phyloP scores from a whole-genome alignment of 2,888 invertebrate genomes.

The Lottia scabra region DNA sequence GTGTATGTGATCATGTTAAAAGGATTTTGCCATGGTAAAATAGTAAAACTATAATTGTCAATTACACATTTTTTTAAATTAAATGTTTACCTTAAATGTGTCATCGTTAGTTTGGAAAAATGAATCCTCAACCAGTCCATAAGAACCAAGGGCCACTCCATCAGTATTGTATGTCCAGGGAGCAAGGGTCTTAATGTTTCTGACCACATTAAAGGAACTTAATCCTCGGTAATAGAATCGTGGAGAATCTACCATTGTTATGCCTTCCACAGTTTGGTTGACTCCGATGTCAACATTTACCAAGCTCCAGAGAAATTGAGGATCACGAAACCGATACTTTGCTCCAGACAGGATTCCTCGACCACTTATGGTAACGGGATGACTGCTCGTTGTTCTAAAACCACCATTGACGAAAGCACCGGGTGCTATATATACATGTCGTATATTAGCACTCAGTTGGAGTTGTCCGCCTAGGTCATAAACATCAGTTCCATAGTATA shows the following conservation, averaged over 20 bases:
- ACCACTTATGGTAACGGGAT: constrained; percentile 13
- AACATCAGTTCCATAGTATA: constrained; percentile 16
- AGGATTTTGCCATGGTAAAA: too few relatives aligned
- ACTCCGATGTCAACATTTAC: constrained; percentile 14
- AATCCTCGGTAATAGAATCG: constrained; percentile 12
- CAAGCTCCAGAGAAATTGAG: not conserved
- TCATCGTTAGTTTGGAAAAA: constrained; percentile 22
- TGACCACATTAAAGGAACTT: constrained; percentile 3
- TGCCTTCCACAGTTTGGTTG: constrained; percentile 10
- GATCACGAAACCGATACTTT: constrained; percentile 2
- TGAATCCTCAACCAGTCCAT: constrained; percentile 18
- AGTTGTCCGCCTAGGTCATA: constrained; percentile 14
- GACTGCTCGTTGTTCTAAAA: constrained; percentile 5
- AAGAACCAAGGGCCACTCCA: constrained; percentile 11
- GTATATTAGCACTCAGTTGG: not conserved
- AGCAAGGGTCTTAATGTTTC: constrained; percentile 16
- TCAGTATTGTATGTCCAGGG: constrained; percentile 23
- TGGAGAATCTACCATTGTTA: constrained; percentile 15
- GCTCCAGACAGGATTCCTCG: constrained; percentile 12
- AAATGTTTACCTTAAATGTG: constrained; percentile 15
- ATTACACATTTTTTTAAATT: too few relatives aligned
- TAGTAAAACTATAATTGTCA: too few relatives aligned
- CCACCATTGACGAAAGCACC: constrained; percentile 16
- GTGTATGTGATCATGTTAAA: too few relatives aligned
- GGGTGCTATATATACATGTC: constrained; percentile 17